Conservation (phyloP, 2,888 invertebrate genomes). For the Osmoderma eremita region DNA sequence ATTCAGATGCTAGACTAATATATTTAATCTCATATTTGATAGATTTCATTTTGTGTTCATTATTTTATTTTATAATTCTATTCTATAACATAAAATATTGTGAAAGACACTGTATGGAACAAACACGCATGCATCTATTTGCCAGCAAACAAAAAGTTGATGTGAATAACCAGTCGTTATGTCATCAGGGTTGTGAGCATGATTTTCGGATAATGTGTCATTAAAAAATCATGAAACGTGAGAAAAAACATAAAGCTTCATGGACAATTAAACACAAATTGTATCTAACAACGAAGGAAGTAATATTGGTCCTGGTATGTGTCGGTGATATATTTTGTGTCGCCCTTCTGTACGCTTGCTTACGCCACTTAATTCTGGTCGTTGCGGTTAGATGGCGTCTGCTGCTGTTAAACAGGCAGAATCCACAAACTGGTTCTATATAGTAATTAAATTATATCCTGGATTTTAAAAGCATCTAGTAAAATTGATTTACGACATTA, state of each 20-base stretch:
- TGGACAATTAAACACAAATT: constrained; percentile 33
- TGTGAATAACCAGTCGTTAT: constrained; percentile 7
- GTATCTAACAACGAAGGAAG: constrained; percentile 19
- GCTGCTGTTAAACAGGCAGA: constrained; percentile 11
- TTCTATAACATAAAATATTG: too few relatives aligned
- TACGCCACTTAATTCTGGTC: constrained; percentile 11
- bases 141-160: constrained; percentile 3
- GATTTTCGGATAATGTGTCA: constrained; percentile 19
- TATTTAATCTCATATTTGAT: too few relatives aligned
- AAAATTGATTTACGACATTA: constrained; percentile 27
- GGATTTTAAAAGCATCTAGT: constrained; percentile 26
- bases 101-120: too few relatives aligned
- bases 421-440: constrained; percentile 24
- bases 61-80: too few relatives aligned
- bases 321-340: constrained; percentile 15
- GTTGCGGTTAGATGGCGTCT: constrained; percentile 31
- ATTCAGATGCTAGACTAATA: too few relatives aligned
- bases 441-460: constrained; percentile 28
- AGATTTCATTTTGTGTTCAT: too few relatives aligned
- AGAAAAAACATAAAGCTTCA: constrained; percentile 23
- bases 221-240: constrained; percentile 24
- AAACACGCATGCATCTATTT: background rate
- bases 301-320: constrained; percentile 5
- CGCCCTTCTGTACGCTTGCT: constrained; percentile 5
- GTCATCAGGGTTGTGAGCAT: constrained; percentile 11